Evolutionary conservation across 2,888 invertebrate species (phyloP).

Genomic region (Celastrina argiolus): DNA sequence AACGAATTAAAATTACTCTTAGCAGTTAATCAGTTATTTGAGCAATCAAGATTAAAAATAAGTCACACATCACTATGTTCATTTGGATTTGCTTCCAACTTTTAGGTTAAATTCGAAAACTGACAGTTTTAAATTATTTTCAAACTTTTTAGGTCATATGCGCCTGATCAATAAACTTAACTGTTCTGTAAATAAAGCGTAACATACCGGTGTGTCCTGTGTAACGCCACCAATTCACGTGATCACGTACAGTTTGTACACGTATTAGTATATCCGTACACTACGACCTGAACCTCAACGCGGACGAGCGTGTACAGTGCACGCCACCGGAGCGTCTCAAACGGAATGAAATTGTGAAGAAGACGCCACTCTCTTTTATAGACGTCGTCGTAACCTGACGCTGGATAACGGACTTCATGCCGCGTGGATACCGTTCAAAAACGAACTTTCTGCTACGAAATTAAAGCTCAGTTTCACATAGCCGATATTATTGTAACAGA

Average conservation of each 20-base stretch:
- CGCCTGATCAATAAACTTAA: slow-evolving; percentile 6
- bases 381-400: slow-evolving; percentile 77
- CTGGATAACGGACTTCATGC: slow-evolving; percentile 71
- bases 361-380: slow-evolving; percentile 76
- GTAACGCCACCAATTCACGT: slow-evolving; percentile 47
- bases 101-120: background rate
- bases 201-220: slow-evolving; percentile 31
- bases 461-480: slow-evolving; percentile 24
- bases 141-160: background rate
- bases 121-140: background rate
- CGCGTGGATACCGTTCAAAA: slow-evolving; percentile 48
- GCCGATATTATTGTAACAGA: slow-evolving; percentile 55
- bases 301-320: slow-evolving; percentile 44
- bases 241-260: slow-evolving; percentile 47
- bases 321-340: slow-evolving; percentile 65
- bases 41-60: background rate
- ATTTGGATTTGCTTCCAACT: too few relatives aligned
- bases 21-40: background rate
- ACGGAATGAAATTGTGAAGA: slow-evolving; percentile 77
- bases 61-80: too few relatives aligned
- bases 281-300: slow-evolving; percentile 53
- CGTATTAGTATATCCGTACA: slow-evolving; percentile 65
- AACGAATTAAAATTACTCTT: background rate
- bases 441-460: slow-evolving; percentile 38
- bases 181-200: slow-evolving; percentile 17